A percentile compares a stretch with the other conserved stretches of the same genome.
Conservation (phyloP, 2,113 vertebrate species). For the Nesogale talazaci region DNA sequence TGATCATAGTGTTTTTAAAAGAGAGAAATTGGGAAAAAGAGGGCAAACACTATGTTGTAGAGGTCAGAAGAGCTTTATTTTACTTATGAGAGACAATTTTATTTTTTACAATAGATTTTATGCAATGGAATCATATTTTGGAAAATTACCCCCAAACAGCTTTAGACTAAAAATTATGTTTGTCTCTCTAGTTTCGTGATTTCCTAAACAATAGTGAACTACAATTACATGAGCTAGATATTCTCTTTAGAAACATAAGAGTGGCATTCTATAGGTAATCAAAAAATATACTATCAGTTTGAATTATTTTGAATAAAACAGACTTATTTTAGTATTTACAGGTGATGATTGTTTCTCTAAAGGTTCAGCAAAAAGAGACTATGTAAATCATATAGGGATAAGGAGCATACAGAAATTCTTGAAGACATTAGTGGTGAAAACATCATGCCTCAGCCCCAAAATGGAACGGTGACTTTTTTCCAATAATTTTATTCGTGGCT, state of each 20-base stretch:
- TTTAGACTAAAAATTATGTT: not conserved
- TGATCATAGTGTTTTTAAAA: not conserved
- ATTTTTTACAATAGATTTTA: not conserved
- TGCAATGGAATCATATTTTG: not conserved
- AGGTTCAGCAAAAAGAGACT: not conserved
- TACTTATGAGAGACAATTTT: not conserved
- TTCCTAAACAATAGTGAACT: not conserved
- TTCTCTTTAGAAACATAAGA: not conserved
- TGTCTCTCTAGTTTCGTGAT: not conserved
- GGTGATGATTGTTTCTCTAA: not conserved
- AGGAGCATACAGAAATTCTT: not conserved
- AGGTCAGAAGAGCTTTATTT: not conserved
- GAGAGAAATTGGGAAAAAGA: not conserved
- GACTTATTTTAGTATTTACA: slow-evolving; percentile 41
- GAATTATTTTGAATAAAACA: not conserved
- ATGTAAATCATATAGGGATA: not conserved
- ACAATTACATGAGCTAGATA: not conserved
- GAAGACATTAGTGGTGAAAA: not conserved
- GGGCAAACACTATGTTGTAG: not conserved
- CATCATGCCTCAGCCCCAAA: not conserved
- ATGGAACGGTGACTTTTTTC: no score
- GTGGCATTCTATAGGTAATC: not conserved
- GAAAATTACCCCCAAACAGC: not conserved
- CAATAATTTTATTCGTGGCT: no score
- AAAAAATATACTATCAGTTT: not conserved